phyloP scores from a whole-genome alignment of 2,888 invertebrate genomes.

The Drosophila prostipennis region DNA sequence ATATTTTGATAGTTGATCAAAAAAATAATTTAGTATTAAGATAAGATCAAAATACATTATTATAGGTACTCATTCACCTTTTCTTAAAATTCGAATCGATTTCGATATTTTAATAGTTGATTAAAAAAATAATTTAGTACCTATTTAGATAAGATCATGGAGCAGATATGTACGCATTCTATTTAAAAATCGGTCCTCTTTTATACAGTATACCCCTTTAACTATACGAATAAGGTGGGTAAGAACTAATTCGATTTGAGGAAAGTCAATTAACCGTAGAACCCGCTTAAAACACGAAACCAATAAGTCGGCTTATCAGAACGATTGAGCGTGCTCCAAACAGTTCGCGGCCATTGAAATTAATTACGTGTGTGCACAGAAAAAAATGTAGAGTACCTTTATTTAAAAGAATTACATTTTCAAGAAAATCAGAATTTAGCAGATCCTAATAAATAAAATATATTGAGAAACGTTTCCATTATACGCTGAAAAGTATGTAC shows the following conservation, averaged over 20 bases:
- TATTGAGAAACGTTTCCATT: too few relatives aligned
- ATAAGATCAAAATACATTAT: too few relatives aligned
- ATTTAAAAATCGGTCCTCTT: not conserved
- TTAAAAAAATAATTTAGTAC: too few relatives aligned
- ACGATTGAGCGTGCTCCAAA: slow-evolving; percentile 46
- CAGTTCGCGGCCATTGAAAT: slow-evolving; percentile 64
- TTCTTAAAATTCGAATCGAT: too few relatives aligned
- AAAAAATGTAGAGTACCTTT: not conserved
- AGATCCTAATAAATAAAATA: too few relatives aligned
- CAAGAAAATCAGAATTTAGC: too few relatives aligned
- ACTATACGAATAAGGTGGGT: slow-evolving; percentile 37
- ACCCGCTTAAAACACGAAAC: slow-evolving; percentile 22
- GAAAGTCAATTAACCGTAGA: slow-evolving; percentile 59
- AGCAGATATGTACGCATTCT: too few relatives aligned
- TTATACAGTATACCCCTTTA: not conserved
- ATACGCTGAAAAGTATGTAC: not conserved
- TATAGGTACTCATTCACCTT: too few relatives aligned
- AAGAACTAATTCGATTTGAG: slow-evolving; percentile 63
- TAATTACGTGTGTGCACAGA: slow-evolving; percentile 50
- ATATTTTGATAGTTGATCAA: too few relatives aligned
- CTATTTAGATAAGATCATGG: too few relatives aligned
- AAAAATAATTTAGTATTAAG: too few relatives aligned
- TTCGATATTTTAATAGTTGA: too few relatives aligned
- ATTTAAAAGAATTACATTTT: not conserved
- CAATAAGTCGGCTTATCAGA: slow-evolving; percentile 55